Evolutionary conservation across 2,888 invertebrate species (phyloP), one percentile per base, ranked within the genome.

Genomic region (Acanthosepion esculentum): DNA sequence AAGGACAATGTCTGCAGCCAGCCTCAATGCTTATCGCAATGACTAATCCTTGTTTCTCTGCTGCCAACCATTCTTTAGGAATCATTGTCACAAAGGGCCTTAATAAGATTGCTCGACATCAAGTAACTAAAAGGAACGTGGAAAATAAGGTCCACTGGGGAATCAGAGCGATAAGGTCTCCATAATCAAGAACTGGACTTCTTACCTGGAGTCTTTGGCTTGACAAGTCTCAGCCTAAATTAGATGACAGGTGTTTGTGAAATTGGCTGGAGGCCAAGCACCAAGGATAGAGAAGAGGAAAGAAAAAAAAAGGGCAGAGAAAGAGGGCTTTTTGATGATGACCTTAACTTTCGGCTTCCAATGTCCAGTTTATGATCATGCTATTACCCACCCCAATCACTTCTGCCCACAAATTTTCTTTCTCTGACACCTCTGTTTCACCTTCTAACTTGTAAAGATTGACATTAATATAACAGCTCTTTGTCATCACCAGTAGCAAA

Each of bases 81-180:
- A 78, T 78, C 78, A 78, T 78, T 78, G 78, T 78, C 78, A 78
- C 78, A 78, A 78, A 78, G 78, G 78, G n/a, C 78, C 78, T 78
- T 78, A 78, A 78, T 78, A n/a, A n/a, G 78, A 78, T 78, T 78
- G 78, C 78, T n/a, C n/a, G n/a, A 78, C 78, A 78, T 78, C 78
- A n/a, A 78, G 15, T 78, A 78, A 78, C n/a, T 33, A 78, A 78
- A n/a, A 78, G 78, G n/a, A 78, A n/a, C n/a, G n/a, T 33, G 78
- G 78, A 78, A 78, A 78, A 78, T 78, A 78, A n/a, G 78, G 78
- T 78, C 78, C n/a, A n/a, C 78, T 78, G 78, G 78, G 78, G 78
- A 78, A 78, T 78, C 78, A 78, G 78, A n/a, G 78, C 18, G 78
- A 78, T 78, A 78, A 15, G 78, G 78, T 78, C 78, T 78, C 78